Percentiles rank a stretch among this genome's conserved stretches.
These are phyloP conservation scores for Pseudochromis fuscus DNA, from an alignment of 2,797 vertebrate genomes.

Conservation along the genomic window DNA sequence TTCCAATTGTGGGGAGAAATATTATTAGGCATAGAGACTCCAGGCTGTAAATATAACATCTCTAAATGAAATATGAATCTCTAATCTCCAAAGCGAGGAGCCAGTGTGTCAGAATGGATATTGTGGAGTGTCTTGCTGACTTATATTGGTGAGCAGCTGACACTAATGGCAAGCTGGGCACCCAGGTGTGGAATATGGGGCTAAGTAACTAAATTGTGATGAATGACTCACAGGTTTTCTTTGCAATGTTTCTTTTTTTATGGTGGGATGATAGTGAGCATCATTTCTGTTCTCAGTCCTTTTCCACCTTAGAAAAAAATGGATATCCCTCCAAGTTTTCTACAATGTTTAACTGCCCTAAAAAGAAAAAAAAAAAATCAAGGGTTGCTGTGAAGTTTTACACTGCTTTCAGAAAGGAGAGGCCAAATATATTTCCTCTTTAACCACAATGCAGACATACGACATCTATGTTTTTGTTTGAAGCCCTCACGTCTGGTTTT, in stretches of 20 bases:
- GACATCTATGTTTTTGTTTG: conserved; percentile 32
- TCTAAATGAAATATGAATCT: conserved; percentile 68
- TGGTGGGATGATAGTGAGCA: conserved; percentile 13
- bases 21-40: conserved; percentile 23
- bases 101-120: conserved; percentile 71
- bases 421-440: conserved; percentile 11
- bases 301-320: not conserved
- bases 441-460: conserved; percentile 10
- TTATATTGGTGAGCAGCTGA: conserved; percentile 72
- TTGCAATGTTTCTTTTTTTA: conserved; percentile 52
- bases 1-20: conserved; percentile 19
- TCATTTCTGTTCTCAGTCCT: conserved; percentile 27
- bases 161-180: conserved; percentile 75
- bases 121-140: conserved; percentile 63
- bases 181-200: conserved; percentile 78
- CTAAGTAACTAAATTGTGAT: conserved; percentile 83
- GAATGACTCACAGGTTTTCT: conserved; percentile 72
- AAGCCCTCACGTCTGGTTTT: conserved; percentile 1
- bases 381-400: too few relatives aligned
- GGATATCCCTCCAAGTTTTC: not conserved
- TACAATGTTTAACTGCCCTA: conserved; percentile 5
- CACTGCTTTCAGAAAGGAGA: conserved; percentile 8
- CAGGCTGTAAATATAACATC: conserved; percentile 52
- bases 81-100: conserved; percentile 58
- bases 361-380: too few relatives aligned